Evolutionary conservation across 2,888 invertebrate species (phyloP).

Genomic region (Epsilonema sp.): DNA sequence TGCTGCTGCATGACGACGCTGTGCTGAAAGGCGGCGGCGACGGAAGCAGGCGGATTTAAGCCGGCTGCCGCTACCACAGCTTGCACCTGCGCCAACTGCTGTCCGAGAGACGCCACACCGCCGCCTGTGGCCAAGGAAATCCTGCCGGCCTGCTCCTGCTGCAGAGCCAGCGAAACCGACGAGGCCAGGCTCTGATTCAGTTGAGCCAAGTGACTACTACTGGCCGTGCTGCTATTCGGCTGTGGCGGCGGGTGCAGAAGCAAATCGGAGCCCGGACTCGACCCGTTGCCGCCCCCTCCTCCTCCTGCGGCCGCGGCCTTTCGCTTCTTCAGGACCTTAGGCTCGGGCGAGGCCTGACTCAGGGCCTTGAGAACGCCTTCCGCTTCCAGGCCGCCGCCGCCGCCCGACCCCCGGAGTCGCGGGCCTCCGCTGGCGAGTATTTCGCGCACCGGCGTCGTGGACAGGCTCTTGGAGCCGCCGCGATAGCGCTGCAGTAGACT

Average conservation of each 20-base stretch:
- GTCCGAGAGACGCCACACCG: too few species aligned
- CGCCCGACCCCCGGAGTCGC: too few species aligned
- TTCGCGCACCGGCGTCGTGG: constrained; percentile 10
- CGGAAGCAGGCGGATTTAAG: background rate
- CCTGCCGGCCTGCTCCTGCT: too few species aligned
- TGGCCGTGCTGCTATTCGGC: background rate
- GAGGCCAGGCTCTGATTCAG: too few species aligned
- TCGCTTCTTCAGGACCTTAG: background rate
- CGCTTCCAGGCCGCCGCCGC: background rate
- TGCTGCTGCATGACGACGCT: background rate
- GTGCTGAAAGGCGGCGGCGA: background rate
- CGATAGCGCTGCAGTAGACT: constrained; percentile 1
- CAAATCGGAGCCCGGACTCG: background rate
- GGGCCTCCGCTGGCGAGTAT: constrained; percentile 1
- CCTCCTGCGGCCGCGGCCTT: too few species aligned
- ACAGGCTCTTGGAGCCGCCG: constrained; percentile 8
- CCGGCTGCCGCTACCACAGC: background rate
- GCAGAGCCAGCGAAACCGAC: too few species aligned
- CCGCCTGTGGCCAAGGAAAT: too few species aligned
- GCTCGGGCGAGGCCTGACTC: background rate
- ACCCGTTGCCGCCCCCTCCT: too few species aligned
- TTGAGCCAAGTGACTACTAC: too few species aligned
- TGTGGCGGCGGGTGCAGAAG: background rate
- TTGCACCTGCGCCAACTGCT: too few species aligned
- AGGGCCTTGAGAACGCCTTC: background rate